Evolutionary conservation across 2,797 vertebrate genomes (phyloP).

Genomic region (Phyllotis vaccarum): DNA sequence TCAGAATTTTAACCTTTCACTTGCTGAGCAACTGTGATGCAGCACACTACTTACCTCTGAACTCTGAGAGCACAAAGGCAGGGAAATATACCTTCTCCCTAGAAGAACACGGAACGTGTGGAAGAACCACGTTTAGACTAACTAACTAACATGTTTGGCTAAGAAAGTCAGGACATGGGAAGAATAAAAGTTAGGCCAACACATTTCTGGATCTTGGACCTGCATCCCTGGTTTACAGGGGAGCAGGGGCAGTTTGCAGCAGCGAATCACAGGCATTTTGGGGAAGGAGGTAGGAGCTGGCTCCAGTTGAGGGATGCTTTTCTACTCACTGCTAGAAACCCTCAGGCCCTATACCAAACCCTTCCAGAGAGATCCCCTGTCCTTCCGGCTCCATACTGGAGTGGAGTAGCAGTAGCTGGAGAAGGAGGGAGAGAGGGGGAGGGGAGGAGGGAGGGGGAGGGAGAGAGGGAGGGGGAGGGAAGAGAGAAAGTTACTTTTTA

Average conservation of each 20-base stretch:
- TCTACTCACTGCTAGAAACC: not conserved
- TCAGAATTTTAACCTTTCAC: not conserved
- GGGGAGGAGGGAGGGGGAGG: too few relatives aligned
- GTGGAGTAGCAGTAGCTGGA: not conserved
- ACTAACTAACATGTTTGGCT: too few relatives aligned
- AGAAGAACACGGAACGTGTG: accelerated
- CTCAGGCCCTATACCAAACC: too few relatives aligned
- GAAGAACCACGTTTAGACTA: accelerated
- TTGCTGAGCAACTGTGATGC: not conserved
- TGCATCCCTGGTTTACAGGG: not conserved
- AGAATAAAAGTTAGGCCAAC: too few relatives aligned
- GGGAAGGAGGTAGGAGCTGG: not conserved
- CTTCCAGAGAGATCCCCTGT: not conserved
- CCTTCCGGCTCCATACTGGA: not conserved
- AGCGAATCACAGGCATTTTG: accelerated
- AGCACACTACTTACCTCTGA: not conserved
- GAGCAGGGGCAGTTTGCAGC: not conserved
- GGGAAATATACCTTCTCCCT: accelerated
- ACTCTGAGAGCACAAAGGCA: not conserved
- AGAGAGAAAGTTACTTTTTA: not conserved
- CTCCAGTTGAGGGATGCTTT: not conserved
- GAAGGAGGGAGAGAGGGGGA: not conserved
- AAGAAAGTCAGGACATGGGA: not conserved
- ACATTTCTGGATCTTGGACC: not conserved
- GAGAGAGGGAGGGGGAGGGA: not conserved